Evolutionary conservation across 2,113 vertebrate species (phyloP), one percentile per base, ranked within the genome.

Genomic region (Pollachius pollachius): DNA sequence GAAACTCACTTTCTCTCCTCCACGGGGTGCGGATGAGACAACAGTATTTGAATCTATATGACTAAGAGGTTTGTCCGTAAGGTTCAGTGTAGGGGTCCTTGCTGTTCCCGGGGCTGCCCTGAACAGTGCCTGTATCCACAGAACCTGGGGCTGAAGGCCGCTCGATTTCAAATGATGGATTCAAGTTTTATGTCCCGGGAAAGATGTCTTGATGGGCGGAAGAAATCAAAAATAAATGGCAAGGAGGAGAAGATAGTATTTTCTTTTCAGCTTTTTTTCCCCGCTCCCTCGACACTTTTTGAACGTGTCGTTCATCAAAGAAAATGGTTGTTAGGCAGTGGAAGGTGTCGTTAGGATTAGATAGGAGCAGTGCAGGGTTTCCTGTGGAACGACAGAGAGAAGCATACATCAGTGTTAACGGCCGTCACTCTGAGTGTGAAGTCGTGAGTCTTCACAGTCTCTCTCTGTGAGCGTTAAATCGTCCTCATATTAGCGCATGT

Each of bases 141-240:
- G 81, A 75, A 71, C 72, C 77, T 74, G 71, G 84, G 81, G 78
- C 78, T 83, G 80, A 82, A 75, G 70, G 58, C 69, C 77, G 65
- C 75, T 83, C 74, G 70, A 19, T n/a, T 80, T 69, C 70, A 80
- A 87, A 82, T 74, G 72, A 67, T 71, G 71, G 64, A 81, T 87
- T 81, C 89, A 88, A 52, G 72, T 87, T 87, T 88, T 76, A 86
- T 85, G 80, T 27, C 69, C 72, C 75, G 67, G 23, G 37, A n/a
- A 21, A 15, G 60, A 8, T 52, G 71, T 75, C 64, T 77, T 80
- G 83, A 80, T 74, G 81, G 54, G 62, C 23, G 62, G 23, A 78
- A 67, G 71, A 74, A 74, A 61, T 66, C 16, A 23, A 75, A 58
- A 67, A 54, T n/a, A 17, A 72, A 63, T 12, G 52, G 21, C 11